Evolutionary conservation across 2,888 invertebrate genomes (phyloP).

Genomic region (Hermodice carunculata): DNA sequence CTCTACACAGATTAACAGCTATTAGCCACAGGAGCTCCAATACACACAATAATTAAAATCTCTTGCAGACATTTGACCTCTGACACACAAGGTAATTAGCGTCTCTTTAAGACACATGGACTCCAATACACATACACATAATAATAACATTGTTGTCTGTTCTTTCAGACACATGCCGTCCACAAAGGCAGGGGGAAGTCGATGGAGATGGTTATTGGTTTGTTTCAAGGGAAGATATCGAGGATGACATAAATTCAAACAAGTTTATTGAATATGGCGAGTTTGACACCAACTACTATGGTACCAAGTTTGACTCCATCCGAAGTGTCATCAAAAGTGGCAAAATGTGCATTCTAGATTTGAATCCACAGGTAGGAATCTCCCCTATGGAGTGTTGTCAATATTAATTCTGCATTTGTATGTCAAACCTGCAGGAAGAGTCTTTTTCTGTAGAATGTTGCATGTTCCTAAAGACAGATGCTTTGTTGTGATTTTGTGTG

Average conservation of each 20-base stretch:
- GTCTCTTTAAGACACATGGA: too few species aligned
- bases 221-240: conserved; percentile 94
- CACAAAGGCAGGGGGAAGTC: conserved; percentile 89
- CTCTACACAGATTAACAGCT: too few species aligned
- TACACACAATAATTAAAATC: too few species aligned
- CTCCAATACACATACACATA: too few species aligned
- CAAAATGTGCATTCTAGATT: conserved; percentile 96
- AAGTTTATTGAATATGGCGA: conserved; percentile 98
- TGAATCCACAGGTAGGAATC: conserved; percentile 80
- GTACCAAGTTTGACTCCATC: conserved; percentile 95
- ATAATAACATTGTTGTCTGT: neutral
- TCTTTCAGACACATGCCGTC: conserved; percentile 89
- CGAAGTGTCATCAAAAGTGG: conserved; percentile 93
- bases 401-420: too few species aligned
- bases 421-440: too few species aligned
- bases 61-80: too few species aligned
- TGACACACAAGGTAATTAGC: too few species aligned
- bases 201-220: conserved; percentile 99
- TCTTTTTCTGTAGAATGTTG: too few species aligned
- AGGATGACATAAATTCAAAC: conserved; percentile 90
- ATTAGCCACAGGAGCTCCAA: too few species aligned
- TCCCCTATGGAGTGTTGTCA: neutral
- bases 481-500: too few species aligned
- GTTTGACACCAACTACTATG: conserved; percentile 96
- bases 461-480: too few species aligned